Conservation (phyloP, 2,113 vertebrate species). For the Rousettus leschenaultii region DNA sequence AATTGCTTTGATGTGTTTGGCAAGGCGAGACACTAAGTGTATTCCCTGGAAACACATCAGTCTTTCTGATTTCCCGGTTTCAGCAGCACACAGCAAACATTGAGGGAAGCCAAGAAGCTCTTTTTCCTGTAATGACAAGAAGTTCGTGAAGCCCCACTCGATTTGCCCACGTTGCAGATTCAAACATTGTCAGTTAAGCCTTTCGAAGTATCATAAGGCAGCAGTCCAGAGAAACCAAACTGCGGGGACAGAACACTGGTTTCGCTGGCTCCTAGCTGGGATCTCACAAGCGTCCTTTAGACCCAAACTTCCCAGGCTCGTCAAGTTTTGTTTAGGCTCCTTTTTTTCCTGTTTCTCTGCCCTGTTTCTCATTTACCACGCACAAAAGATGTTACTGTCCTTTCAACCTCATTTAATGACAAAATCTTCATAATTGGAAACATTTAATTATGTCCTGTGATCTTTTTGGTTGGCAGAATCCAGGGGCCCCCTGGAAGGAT, state of each 20-base stretch:
- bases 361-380: not conserved
- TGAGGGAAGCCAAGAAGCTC: not conserved
- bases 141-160: not conserved
- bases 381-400: not conserved
- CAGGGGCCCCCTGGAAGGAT: accelerated
- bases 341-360: not conserved
- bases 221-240: not conserved
- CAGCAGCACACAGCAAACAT: not conserved
- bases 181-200: not conserved
- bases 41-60: constrained; percentile 22
- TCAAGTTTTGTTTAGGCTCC: not conserved
- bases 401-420: not conserved
- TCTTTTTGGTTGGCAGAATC: not conserved
- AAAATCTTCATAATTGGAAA: not conserved
- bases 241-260: not conserved
- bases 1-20: constrained; percentile 14
- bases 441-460: not conserved
- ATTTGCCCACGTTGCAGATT: not conserved
- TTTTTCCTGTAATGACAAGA: not conserved
- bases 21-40: not conserved
- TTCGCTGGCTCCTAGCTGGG: not conserved
- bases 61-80: constrained; percentile 4
- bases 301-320: not conserved
- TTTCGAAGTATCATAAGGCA: not conserved
- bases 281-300: not conserved